Evolutionary conservation across 2,113 vertebrate species (phyloP).

Genomic region (Scomber colias): DNA sequence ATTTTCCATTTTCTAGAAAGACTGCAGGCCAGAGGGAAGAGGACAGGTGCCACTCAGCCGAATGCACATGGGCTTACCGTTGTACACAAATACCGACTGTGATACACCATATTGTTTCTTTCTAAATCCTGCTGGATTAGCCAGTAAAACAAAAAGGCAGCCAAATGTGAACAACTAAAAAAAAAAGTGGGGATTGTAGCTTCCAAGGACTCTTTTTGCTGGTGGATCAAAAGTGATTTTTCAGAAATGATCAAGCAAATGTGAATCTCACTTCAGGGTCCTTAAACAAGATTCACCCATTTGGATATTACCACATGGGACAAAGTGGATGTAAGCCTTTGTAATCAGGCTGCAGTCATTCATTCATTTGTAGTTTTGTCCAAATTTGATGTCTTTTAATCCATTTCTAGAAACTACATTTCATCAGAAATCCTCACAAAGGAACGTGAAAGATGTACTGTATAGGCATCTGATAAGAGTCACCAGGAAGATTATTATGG

Average conservation of each 20-base stretch:
- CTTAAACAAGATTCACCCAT: slow-evolving; percentile 19
- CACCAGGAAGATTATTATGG: slow-evolving; percentile 8
- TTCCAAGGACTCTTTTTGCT: slow-evolving; percentile 53
- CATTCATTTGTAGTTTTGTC: background rate
- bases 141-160: slow-evolving; percentile 74
- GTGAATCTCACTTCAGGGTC: slow-evolving; percentile 34
- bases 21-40: slow-evolving; percentile 72
- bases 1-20: slow-evolving; percentile 71
- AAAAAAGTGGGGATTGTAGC: slow-evolving; percentile 56
- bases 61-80: slow-evolving; percentile 78
- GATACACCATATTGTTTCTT: slow-evolving; percentile 77
- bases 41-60: slow-evolving; percentile 77
- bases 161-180: slow-evolving; percentile 67
- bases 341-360: slow-evolving; percentile 11
- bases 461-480: slow-evolving; percentile 29
- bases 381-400: slow-evolving; percentile 12
- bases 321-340: background rate
- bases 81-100: slow-evolving; percentile 76
- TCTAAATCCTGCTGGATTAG: slow-evolving; percentile 75
- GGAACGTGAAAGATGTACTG: slow-evolving; percentile 20
- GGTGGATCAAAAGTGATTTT: slow-evolving; percentile 63
- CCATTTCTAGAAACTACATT: slow-evolving; percentile 28
- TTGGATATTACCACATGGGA: slow-evolving; percentile 26
- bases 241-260: slow-evolving; percentile 54
- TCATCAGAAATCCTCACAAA: slow-evolving; percentile 27